Conservation (phyloP, 2,113 vertebrate species). For the Bucco capensis region DNA sequence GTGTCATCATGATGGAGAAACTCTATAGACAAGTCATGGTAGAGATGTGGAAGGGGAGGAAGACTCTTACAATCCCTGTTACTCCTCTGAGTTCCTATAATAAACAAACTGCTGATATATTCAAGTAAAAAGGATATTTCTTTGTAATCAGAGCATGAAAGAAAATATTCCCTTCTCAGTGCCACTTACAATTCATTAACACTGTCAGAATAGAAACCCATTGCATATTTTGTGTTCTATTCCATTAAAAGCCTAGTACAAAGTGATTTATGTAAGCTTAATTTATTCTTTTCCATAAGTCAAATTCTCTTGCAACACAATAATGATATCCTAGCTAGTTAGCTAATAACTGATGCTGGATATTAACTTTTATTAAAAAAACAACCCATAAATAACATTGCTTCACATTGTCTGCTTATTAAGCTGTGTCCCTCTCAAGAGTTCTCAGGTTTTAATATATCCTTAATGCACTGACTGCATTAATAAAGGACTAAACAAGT, state of each 20-base stretch:
- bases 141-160: background rate
- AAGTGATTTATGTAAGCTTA: background rate
- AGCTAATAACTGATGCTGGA: background rate
- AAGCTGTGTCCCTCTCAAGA: background rate
- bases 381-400: background rate
- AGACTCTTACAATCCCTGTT: background rate
- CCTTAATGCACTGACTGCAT: background rate
- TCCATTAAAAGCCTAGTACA: background rate
- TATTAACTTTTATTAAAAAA: background rate
- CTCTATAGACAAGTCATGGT: background rate
- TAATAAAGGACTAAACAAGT: conserved; percentile 3
- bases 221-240: background rate
- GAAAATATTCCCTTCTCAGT: background rate
- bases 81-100: background rate
- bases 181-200: background rate
- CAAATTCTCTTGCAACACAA: background rate
- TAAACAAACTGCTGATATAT: background rate
- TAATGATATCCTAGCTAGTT: background rate
- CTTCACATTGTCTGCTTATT: background rate
- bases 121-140: background rate
- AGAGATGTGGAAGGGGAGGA: background rate
- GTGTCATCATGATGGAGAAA: background rate
- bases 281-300: background rate
- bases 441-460: conserved; percentile 4
- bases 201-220: background rate